These are phyloP conservation scores for Chaetodon trifasciatus DNA, from an alignment of 2,797 vertebrate species.

Conservation along the genomic window DNA sequence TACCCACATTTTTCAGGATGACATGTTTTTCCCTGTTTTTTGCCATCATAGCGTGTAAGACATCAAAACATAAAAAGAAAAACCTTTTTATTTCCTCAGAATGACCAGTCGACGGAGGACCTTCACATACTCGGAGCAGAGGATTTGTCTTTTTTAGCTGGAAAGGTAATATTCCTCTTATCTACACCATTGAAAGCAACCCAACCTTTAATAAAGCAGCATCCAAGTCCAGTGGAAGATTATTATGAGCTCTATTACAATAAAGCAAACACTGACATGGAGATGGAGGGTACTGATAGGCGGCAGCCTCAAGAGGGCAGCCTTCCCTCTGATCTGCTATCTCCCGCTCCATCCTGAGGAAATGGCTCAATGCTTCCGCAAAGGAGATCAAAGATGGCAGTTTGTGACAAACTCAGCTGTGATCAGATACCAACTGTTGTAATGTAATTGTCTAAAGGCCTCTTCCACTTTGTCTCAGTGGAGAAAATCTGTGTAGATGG, in stretches of 20 bases:
- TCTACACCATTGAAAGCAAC: neutral
- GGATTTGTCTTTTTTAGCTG: constrained; percentile 90
- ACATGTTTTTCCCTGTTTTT: neutral
- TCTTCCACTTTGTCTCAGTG: constrained; percentile 40
- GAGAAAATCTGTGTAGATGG: constrained; percentile 14
- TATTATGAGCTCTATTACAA: neutral
- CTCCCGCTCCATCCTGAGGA: constrained; percentile 18
- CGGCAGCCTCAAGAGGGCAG: constrained; percentile 74
- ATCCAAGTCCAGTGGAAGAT: neutral
- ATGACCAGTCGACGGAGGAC: constrained; percentile 91
- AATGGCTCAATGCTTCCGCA: constrained; percentile 37
- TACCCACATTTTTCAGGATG: too few species aligned
- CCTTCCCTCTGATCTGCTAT: constrained; percentile 51
- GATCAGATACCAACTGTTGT: constrained; percentile 47
- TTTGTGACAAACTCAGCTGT: constrained; percentile 46
- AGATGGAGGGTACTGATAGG: constrained; percentile 23
- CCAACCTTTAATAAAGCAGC: neutral
- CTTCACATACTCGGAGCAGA: constrained; percentile 92
- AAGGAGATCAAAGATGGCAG: constrained; percentile 64
- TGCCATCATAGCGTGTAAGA: too few species aligned
- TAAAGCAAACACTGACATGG: neutral
- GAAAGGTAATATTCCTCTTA: constrained; percentile 87
- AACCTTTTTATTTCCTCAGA: constrained; percentile 79
- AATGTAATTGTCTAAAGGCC: constrained; percentile 36
- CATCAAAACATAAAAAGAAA: neutral